These are phyloP conservation scores for Lutjanus erythropterus DNA, from an alignment of 2,113 vertebrate genomes.

Conservation along the genomic window DNA sequence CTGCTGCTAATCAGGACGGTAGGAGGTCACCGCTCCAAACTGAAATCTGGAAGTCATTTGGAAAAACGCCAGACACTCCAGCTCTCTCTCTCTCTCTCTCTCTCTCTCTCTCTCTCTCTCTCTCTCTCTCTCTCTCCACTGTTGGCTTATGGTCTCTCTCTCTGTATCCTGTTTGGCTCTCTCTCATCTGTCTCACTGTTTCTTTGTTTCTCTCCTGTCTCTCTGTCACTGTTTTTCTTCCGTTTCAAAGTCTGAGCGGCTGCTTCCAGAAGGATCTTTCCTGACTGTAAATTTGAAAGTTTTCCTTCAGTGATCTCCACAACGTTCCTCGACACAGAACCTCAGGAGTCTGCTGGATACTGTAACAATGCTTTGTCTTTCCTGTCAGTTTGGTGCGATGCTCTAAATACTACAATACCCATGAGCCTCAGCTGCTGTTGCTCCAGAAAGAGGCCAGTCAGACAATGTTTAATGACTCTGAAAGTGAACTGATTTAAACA, in stretches of 20 bases:
- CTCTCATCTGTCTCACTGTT: too few relatives aligned
- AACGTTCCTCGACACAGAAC: too few relatives aligned
- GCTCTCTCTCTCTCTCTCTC: not conserved
- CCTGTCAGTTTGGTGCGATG: too few relatives aligned
- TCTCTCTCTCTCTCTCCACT: not conserved
- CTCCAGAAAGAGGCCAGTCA: not conserved
- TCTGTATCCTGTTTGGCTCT: too few relatives aligned
- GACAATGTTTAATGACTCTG: not conserved
- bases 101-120: not conserved
- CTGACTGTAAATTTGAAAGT: not conserved
- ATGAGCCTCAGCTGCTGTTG: not conserved
- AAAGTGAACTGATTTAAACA: not conserved
- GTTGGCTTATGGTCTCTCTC: too few relatives aligned
- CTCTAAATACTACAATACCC: not conserved
- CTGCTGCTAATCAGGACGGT: slow-evolving; percentile 43
- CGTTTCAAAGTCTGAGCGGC: not conserved
- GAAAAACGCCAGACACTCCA: not conserved
- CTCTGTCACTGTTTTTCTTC: not conserved
- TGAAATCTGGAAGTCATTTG: slow-evolving; percentile 65
- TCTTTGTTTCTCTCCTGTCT: not conserved
- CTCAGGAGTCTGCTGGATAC: too few relatives aligned
- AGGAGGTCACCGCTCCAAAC: slow-evolving; percentile 31
- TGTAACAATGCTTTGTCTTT: too few relatives aligned
- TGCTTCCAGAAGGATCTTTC: not conserved
- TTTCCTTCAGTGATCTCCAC: too few relatives aligned